A percentile compares a stretch with the other conserved stretches of the same genome.
These are phyloP conservation scores for Sinocyclocheilus anshuiensis DNA, from an alignment of 2,113 vertebrate genomes.

Conservation along the genomic window DNA sequence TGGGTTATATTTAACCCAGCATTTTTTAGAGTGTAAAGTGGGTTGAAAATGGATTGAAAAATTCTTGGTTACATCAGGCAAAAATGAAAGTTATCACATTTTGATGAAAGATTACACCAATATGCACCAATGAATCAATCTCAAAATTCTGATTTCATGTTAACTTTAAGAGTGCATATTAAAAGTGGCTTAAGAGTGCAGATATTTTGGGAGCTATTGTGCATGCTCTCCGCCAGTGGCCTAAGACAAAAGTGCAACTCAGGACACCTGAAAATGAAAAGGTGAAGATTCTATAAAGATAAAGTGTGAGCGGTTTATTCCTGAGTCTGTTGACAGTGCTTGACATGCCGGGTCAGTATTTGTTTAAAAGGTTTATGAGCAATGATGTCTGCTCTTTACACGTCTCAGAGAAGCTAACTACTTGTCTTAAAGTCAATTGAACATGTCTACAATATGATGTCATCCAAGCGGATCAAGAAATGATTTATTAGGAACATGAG, in stretches of 20 bases:
- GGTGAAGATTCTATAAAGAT: background rate
- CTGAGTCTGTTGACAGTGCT: background rate
- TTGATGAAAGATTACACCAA: too few species aligned
- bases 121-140: background rate
- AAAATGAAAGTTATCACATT: background rate
- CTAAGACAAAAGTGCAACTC: background rate
- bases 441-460: background rate
- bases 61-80: background rate
- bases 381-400: conserved; percentile 13
- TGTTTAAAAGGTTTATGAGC: conserved; percentile 47
- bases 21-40: too few species aligned
- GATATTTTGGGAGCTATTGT: background rate
- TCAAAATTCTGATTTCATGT: background rate
- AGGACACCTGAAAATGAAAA: background rate
- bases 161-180: background rate
- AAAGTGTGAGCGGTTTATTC: too few species aligned
- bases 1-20: too few species aligned
- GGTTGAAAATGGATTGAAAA: background rate
- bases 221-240: background rate
- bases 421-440: conserved; percentile 4
- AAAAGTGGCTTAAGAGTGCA: background rate
- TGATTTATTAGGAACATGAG: conserved; percentile 37
- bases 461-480: conserved; percentile 12
- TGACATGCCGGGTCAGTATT: conserved; percentile 40
- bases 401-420: conserved; percentile 30